phyloP scores from a whole-genome alignment of 2,113 vertebrate species.

The Casuarius casuarius region DNA sequence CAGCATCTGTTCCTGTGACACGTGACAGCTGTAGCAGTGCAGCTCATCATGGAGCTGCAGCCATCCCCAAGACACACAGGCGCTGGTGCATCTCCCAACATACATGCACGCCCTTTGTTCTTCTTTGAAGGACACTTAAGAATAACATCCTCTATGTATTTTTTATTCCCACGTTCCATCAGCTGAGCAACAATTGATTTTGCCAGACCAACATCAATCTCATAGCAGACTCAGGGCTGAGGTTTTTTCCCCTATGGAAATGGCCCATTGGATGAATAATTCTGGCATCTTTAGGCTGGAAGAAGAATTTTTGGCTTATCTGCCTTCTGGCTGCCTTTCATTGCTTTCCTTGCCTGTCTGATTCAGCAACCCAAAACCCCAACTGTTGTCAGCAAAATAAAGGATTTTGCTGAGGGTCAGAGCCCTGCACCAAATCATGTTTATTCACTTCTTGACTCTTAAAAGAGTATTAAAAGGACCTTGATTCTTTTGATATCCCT shows the following conservation, averaged over 20 bases:
- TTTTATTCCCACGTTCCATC: background rate
- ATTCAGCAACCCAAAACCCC: background rate
- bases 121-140: background rate
- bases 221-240: background rate
- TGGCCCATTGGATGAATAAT: background rate
- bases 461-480: background rate
- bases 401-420: background rate
- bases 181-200: background rate
- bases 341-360: background rate
- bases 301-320: background rate
- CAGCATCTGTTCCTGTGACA: background rate
- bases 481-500: background rate
- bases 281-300: background rate
- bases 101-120: background rate
- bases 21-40: background rate
- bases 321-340: background rate
- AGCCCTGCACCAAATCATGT: background rate
- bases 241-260: background rate
- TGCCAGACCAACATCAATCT: background rate
- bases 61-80: background rate
- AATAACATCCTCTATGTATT: background rate
- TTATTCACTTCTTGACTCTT: background rate
- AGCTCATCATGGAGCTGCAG: background rate
- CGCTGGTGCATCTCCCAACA: accelerated
- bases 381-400: background rate